These are phyloP conservation scores for Anthopleura sola DNA, from an alignment of 64 coral and sea anemone species.

Conservation along the genomic window DNA sequence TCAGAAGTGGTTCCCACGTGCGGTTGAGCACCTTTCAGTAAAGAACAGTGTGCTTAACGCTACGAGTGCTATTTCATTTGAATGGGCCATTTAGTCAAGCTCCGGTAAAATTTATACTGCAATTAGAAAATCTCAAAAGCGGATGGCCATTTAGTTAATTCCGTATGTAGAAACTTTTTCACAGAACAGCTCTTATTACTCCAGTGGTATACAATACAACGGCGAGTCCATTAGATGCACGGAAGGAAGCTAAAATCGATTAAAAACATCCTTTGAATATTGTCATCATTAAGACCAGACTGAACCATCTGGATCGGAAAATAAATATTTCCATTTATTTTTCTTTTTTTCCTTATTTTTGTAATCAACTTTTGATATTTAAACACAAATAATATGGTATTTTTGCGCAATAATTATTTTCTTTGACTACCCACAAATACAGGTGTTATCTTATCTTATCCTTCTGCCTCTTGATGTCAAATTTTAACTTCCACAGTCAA, in stretches of 20 bases:
- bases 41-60: no score
- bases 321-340: background rate
- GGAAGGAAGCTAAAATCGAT: background rate
- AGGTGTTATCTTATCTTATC: background rate
- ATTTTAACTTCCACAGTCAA: background rate
- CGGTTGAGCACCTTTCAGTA: no score
- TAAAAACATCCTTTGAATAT: background rate
- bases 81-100: background rate
- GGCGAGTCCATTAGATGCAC: constrained; percentile 6
- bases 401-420: no score
- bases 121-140: background rate
- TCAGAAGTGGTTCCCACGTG: no score
- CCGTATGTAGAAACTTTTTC: constrained; percentile 33
- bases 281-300: background rate
- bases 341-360: background rate
- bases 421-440: background rate
- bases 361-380: background rate
- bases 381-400: no score
- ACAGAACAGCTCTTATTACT: constrained; percentile 19
- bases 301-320: background rate
- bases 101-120: background rate
- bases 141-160: constrained; percentile 32
- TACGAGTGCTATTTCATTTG: background rate
- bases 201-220: constrained; percentile 22
- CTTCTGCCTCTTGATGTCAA: no score